These are phyloP conservation scores for Crematogaster levior DNA, from an alignment of 2,888 invertebrate genomes.

Conservation along the genomic window DNA sequence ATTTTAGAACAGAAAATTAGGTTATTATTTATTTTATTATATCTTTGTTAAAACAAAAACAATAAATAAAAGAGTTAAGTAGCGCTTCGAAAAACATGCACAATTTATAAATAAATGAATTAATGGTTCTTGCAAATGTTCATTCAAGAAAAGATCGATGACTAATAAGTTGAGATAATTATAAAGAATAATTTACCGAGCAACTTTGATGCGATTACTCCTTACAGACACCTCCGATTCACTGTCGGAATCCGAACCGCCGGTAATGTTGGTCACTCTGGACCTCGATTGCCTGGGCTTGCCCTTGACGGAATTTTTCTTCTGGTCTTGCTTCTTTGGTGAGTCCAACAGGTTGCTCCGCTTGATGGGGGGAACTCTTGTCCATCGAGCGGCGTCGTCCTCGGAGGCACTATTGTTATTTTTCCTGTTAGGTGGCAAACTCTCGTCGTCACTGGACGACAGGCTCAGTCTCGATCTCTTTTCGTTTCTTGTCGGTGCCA, in stretches of 20 bases:
- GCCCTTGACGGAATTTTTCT: slow-evolving; percentile 83
- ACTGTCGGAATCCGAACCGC: slow-evolving; percentile 82
- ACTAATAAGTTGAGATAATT: background rate
- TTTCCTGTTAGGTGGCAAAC: slow-evolving; percentile 63
- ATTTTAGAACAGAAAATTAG: too few relatives aligned
- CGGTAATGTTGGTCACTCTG: slow-evolving; percentile 78
- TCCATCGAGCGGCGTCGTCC: slow-evolving; percentile 76
- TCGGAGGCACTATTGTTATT: slow-evolving; percentile 77
- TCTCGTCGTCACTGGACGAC: slow-evolving; percentile 81
- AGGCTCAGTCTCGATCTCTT: slow-evolving; percentile 72
- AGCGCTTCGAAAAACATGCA: background rate
- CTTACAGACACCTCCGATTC: slow-evolving; percentile 79
- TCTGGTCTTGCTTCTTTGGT: slow-evolving; percentile 81
- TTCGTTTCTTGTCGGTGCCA: slow-evolving; percentile 67
- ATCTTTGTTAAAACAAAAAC: background rate
- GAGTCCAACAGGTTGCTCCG: slow-evolving; percentile 79
- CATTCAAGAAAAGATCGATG: background rate
- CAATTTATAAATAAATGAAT: too few relatives aligned
- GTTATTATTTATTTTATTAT: too few relatives aligned
- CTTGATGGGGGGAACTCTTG: slow-evolving; percentile 79
- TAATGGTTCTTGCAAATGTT: background rate
- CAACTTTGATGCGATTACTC: slow-evolving; percentile 78
- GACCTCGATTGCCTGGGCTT: slow-evolving; percentile 82
- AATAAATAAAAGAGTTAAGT: background rate
- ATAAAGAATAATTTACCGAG: slow-evolving; percentile 63